phyloP scores from a whole-genome alignment of 2,888 invertebrate genomes.

The Drosophila paramelanica region DNA sequence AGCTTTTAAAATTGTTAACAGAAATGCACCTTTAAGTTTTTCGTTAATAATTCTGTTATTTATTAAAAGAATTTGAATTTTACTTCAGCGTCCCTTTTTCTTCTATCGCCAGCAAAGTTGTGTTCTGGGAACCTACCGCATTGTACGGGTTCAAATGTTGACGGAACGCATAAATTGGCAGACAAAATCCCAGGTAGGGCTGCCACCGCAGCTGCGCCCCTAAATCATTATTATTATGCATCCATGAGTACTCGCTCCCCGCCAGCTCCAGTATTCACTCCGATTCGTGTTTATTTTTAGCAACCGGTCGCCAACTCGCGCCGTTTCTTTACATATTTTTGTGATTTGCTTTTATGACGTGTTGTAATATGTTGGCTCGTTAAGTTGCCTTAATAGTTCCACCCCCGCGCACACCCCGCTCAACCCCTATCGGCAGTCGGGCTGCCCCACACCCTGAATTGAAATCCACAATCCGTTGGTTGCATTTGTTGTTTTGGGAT shows the following conservation, averaged over 20 bases:
- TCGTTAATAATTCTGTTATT: too few relatives aligned
- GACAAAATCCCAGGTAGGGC: constrained; percentile 45
- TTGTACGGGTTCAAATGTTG: neutral
- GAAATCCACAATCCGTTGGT: constrained; percentile 28
- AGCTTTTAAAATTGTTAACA: too few relatives aligned
- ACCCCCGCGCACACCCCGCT: neutral
- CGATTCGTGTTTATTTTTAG: constrained; percentile 46
- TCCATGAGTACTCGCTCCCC: constrained; percentile 20
- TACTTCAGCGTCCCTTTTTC: too few relatives aligned
- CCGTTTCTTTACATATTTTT: constrained; percentile 43
- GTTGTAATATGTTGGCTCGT: constrained; percentile 85
- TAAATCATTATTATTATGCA: constrained; percentile 79
- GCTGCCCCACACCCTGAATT: neutral
- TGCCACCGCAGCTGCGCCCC: constrained; percentile 61
- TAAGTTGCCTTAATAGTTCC: constrained; percentile 76
- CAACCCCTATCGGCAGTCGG: too few relatives aligned
- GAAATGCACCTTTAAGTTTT: too few relatives aligned
- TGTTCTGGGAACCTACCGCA: constrained; percentile 9
- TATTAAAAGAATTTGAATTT: too few relatives aligned
- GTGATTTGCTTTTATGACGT: constrained; percentile 82
- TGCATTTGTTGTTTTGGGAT: constrained; percentile 22
- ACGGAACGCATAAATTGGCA: constrained; percentile 45
- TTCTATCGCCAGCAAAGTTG: neutral
- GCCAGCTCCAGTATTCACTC: constrained; percentile 14
- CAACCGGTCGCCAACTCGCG: constrained; percentile 11